phyloP scores from a whole-genome alignment of 2,888 invertebrate species.

The Calameuta idolon region DNA sequence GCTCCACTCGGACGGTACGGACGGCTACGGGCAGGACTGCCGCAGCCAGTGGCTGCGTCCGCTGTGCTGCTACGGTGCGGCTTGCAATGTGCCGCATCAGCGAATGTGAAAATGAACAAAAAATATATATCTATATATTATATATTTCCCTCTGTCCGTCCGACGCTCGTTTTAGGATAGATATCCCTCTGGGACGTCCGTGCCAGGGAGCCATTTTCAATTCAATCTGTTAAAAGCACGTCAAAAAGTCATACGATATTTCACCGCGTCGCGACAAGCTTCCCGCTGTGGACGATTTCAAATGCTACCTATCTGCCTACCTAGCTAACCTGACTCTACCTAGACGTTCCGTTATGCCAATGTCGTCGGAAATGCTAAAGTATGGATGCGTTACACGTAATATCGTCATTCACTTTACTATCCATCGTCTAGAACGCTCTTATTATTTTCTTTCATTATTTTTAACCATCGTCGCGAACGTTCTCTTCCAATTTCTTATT shows the following conservation, averaged over 20 bases:
- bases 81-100: slow-evolving; percentile 60
- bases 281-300: background rate
- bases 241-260: slow-evolving; percentile 64
- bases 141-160: slow-evolving; percentile 34
- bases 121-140: slow-evolving; percentile 27
- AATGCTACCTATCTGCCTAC: background rate
- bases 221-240: slow-evolving; percentile 65
- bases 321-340: background rate
- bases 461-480: background rate
- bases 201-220: slow-evolving; percentile 62
- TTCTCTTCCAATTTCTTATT: background rate
- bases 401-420: background rate
- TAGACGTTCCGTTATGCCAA: background rate
- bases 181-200: slow-evolving; percentile 56
- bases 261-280: slow-evolving; percentile 40
- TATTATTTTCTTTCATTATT: background rate
- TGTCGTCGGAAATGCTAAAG: background rate
- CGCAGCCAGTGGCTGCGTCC: slow-evolving; percentile 6
- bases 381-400: background rate
- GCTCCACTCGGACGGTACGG: slow-evolving; percentile 34
- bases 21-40: background rate
- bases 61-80: slow-evolving; percentile 22
- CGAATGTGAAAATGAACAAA: slow-evolving; percentile 58
- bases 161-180: slow-evolving; percentile 53
- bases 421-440: background rate